Evolutionary conservation across 2,113 vertebrate genomes (phyloP), one percentile per base, ranked within the genome.

Genomic region (Thomomys bottae): DNA sequence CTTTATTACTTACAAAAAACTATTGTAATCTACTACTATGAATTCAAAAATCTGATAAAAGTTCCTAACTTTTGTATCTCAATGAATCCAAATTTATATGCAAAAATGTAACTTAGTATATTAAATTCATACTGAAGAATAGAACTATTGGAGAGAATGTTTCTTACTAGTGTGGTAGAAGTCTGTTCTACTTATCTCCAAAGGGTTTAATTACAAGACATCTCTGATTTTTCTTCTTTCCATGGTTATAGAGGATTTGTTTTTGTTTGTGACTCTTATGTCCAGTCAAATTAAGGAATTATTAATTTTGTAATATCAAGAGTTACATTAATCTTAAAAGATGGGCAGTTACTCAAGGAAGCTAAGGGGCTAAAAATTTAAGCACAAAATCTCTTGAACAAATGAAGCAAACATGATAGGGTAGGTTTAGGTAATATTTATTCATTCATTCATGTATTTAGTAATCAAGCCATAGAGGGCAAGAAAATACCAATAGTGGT

Each of bases 341-440:
- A 61, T 54, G n/a, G 64, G 10, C 3, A 76, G 20, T 89, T 89
- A 57, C 59, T 91, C 38, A 83, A 64, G 34, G 26, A 94, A 49
- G 2, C 68, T 89, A 76, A 85, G 59, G 28, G 80, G 9, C 11
- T 30, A 5, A 1, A 87, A 88, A 68, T 76, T 84, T 77, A 75
- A 68, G 32, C 21, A 73, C 28, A 86, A 90, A 90, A 75, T 10
- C 49, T 70, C 64, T 91, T 87, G 18, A 87, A 87, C 10, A 85
- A 90, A 87, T 70, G 63, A 91, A 57, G 28, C 30, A 72, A 67
- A 88, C 87, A 67, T 87, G 59, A 15, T 10, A 90, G 12, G 10
- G 72, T 40, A 42, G 5, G 20, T 49, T 80, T 66, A 71, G 17
- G 38, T 81, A 67, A 64, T 78, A 88, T 28, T 68, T 21, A 34